Conservation (phyloP, 92 coral and sea anemone genomes). For the Muricea muricata region DNA sequence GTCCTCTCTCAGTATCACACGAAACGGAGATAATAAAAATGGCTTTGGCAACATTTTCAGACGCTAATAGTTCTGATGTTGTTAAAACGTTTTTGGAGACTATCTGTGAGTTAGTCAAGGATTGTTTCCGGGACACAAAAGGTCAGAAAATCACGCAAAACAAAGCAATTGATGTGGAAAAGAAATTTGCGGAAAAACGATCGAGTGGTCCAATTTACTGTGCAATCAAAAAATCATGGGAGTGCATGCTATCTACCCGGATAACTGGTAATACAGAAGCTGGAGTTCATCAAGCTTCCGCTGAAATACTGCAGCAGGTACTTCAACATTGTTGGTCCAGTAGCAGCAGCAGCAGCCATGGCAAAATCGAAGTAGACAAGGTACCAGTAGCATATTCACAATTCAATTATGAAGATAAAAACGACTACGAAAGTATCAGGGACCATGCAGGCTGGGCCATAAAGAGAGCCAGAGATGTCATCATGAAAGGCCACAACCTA, state of each 20-base stretch:
- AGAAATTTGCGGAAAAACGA: background rate
- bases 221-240: background rate
- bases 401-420: background rate
- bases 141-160: background rate
- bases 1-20: too few relatives aligned
- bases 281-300: too few relatives aligned
- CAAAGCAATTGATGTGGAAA: background rate
- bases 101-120: background rate
- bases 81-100: background rate
- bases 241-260: background rate
- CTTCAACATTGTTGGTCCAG: conserved; percentile 40
- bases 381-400: background rate
- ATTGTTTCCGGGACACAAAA: background rate
- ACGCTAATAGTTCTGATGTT: too few relatives aligned
- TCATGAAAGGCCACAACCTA: background rate
- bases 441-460: conserved; percentile 56
- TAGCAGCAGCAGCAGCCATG: background rate
- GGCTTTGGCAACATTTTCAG: too few relatives aligned
- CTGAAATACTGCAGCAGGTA: conserved; percentile 1
- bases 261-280: too few relatives aligned
- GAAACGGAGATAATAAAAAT: too few relatives aligned
- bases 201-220: background rate
- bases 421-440: background rate
- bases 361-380: background rate
- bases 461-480: conserved; percentile 34